Evolutionary conservation across 2,888 invertebrate species (phyloP).

Genomic region (Willowsia nigromaculata): DNA sequence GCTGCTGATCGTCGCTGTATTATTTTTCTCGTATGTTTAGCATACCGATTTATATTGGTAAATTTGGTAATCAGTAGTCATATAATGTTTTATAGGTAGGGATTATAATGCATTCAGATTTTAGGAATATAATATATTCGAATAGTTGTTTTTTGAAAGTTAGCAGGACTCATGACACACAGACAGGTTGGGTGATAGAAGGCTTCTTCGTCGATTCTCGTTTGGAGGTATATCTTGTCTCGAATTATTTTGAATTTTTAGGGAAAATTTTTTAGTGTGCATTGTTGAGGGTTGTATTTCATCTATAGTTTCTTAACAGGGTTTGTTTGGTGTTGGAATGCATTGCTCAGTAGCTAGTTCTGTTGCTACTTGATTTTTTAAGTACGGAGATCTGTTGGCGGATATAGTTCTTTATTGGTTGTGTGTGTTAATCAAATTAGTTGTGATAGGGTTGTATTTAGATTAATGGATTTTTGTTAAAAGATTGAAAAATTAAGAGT

Average conservation of each 20-base stretch:
- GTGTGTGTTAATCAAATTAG: neutral
- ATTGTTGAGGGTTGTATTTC: too few relatives aligned
- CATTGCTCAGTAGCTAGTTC: slow-evolving; percentile 5
- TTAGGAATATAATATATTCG: neutral
- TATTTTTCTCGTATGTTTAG: neutral
- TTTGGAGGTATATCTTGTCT: too few relatives aligned
- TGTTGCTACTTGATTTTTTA: slow-evolving; percentile 5
- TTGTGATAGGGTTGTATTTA: too few relatives aligned
- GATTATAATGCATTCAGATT: neutral
- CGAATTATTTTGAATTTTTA: too few relatives aligned
- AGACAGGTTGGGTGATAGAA: too few relatives aligned
- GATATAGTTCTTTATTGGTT: neutral
- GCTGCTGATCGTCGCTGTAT: neutral
- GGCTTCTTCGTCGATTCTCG: too few relatives aligned
- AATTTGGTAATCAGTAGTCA: neutral
- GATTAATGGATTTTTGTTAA: too few relatives aligned
- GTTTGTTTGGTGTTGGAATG: neutral
- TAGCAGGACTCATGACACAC: neutral
- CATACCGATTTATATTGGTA: neutral
- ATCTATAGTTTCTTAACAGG: neutral
- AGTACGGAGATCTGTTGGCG: neutral
- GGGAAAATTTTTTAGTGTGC: too few relatives aligned
- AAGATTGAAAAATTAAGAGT: too few relatives aligned
- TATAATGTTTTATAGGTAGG: neutral
- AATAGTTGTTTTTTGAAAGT: neutral